Conservation (phyloP, 2,888 invertebrate species). For the Eupithecia tripunctaria region DNA sequence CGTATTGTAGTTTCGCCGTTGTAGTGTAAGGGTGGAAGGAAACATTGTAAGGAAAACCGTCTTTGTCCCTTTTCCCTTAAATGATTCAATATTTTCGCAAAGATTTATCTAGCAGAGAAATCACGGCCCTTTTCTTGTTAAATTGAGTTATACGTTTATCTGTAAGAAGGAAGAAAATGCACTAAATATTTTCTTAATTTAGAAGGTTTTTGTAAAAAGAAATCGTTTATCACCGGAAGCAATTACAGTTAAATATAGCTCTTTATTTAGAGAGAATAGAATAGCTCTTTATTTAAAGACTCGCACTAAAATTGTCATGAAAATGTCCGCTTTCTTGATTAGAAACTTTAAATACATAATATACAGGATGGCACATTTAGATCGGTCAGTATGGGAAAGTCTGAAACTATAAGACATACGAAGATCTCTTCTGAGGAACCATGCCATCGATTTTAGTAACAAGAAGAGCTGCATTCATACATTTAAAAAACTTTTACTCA, state of each 20-base stretch:
- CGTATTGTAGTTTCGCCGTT: conserved; percentile 34
- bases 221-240: neutral
- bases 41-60: conserved; percentile 26
- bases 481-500: too few species aligned
- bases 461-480: too few species aligned
- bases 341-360: neutral
- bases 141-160: conserved; percentile 9
- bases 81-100: conserved; percentile 19
- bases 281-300: neutral
- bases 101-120: conserved; percentile 12
- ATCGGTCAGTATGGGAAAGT: too few species aligned
- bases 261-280: neutral
- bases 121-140: neutral
- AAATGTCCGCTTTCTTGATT: neutral
- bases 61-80: conserved; percentile 17
- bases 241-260: neutral
- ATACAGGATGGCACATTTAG: too few species aligned
- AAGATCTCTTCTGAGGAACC: too few species aligned
- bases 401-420: too few species aligned
- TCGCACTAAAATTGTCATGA: neutral
- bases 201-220: neutral
- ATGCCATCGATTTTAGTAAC: too few species aligned
- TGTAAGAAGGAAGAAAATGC: conserved; percentile 11
- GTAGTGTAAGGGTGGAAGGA: conserved; percentile 28
- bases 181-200: neutral